Evolutionary conservation across 2,797 vertebrate species (phyloP), one percentile per base, ranked within the genome.

Genomic region (Eulemur rubriventer): DNA sequence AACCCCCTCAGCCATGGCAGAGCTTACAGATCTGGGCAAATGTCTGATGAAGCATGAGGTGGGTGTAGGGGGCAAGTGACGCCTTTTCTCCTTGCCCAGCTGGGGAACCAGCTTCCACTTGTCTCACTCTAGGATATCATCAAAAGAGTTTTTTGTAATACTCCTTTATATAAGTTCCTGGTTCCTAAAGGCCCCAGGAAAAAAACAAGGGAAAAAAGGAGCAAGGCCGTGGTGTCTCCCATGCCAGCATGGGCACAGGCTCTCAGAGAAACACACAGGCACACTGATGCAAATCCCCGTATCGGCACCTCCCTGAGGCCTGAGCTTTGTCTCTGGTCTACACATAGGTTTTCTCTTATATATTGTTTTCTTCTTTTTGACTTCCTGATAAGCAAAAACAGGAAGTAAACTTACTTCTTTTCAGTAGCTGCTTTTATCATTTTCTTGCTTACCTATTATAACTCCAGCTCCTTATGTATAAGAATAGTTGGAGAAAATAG

Each of bases 11-110:
- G 97, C 99, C 26, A 98, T 98, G 2, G 99, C 99, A 7, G 99
- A 99, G 97, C 99, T 99, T 89, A 99, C 99, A 0, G 99, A 99
- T 93, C 99, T 99, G 5, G 99, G 99, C 83, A 99, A 99, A 96
- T 99, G 99, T 94, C 98, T 99, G 90, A 98, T 99, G 98, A 99
- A 99, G 96, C 99, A 99, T 48, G 99, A 99, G 99, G 99, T 99
- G 96, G 98, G 98, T 94, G 55, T 0, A 81, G 52, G 35, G 26
- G 28, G 12, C 13, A 70, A 35, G 28, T 0, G 38, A 10, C 41
- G 17, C 46, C 41, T 38, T 52, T 89, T 52, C n/a, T 91, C 35
- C 28, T 85, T 83, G 69, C 33, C 41, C 10, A 16, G 18, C 28
- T 41, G 5, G 76, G 67, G 67, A 67, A 11, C 41, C 38, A n/a